Conservation (phyloP, 2,888 invertebrate species). For the Aphidoletes aphidimyza region DNA sequence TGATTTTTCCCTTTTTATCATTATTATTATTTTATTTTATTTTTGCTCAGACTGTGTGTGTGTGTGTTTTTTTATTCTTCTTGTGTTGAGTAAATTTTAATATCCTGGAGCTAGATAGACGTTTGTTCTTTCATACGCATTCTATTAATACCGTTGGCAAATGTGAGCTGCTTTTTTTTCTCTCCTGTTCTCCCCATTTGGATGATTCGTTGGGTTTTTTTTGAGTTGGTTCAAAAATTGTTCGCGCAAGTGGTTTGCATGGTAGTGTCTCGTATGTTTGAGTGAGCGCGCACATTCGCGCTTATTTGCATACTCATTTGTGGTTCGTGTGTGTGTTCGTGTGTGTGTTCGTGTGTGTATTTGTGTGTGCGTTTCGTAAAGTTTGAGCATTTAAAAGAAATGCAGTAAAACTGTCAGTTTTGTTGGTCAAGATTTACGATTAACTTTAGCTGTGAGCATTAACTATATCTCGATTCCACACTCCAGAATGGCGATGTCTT, state of each 20-base stretch:
- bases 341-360: neutral
- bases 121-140: constrained; percentile 30
- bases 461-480: neutral
- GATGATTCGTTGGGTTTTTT: no score
- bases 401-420: constrained; percentile 55
- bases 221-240: neutral
- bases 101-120: constrained; percentile 53
- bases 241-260: no score
- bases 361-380: constrained; percentile 30
- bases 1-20: constrained; percentile 40
- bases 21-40: constrained; percentile 39
- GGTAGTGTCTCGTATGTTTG: no score
- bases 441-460: constrained; percentile 55
- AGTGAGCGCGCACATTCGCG: neutral
- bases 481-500: neutral
- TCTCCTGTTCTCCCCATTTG: neutral
- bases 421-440: constrained; percentile 55
- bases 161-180: neutral
- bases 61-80: no score
- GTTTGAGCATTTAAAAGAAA: constrained; percentile 39
- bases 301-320: neutral
- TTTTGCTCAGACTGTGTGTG: neutral
- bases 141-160: constrained; percentile 12
- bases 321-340: neutral
- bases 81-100: constrained; percentile 48